Evolutionary conservation across 2,888 invertebrate genomes (phyloP), one percentile per base, ranked within the genome.

Genomic region (Tholera decimalis): DNA sequence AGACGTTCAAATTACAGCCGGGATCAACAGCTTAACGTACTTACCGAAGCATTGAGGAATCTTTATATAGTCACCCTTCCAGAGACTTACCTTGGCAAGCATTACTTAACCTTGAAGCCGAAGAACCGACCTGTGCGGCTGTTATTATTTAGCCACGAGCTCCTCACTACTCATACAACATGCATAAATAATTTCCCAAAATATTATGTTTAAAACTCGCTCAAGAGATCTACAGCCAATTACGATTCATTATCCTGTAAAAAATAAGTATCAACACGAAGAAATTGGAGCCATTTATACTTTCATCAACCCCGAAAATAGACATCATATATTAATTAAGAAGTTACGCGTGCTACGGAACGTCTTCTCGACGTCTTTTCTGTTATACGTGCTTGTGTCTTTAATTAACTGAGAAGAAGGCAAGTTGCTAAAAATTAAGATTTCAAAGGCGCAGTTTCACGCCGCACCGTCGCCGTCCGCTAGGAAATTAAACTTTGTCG

Each of bases 401-500:
- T 71, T 73, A 73, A 76, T 79, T 77, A 82, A 79, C 78, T 83
- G 78, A 83, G 81, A 80, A 85, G 85, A 86, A 85, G 85, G 84
- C 84, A 81, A 89, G 83, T 87, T 85, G 83, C 80, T 71, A 81
- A 84, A 87, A 91, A 91, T 91, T 90, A 90, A 91, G 89, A 90
- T 90, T 90, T 90, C 88, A 87, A 86, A 85, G 84, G 86, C 88
- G 88, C 89, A 89, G 88, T 89, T 91, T 89, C 87, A 85, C 88
- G 79, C 88, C 87, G 78, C 86, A 87, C 86, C 84, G 86, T 83
- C 88, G 85, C 84, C 83, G 81, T 82, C 87, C 82, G 87, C 81
- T 90, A 89, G 92, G 91, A 92, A 92, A 93, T 92, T 91, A 93
- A 92, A 92, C 91, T 92, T 89, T 87, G 87, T 89, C 89, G 91